A percentile compares a stretch with the other conserved stretches of the same genome.
phyloP scores from a whole-genome alignment of 2,113 vertebrate species.

The Cavia porcellus region DNA sequence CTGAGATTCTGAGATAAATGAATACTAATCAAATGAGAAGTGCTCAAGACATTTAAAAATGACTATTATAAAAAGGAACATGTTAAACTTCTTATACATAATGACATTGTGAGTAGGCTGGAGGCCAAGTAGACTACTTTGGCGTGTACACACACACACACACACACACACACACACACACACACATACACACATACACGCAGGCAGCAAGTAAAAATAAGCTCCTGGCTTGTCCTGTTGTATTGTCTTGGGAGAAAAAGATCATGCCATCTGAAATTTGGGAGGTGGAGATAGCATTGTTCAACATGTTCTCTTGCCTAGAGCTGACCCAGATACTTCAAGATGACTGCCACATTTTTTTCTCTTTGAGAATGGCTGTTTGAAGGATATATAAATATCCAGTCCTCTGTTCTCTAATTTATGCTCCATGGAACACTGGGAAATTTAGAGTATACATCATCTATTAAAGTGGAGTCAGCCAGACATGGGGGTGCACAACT shows the following conservation, averaged over 20 bases:
- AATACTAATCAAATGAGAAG: conserved; percentile 51
- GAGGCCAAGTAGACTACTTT: background rate
- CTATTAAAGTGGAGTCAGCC: background rate
- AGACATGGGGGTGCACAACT: too few species aligned
- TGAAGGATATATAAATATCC: background rate
- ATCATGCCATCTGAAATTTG: background rate
- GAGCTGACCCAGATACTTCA: background rate
- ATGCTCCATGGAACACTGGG: background rate
- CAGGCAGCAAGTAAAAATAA: background rate
- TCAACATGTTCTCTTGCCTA: background rate
- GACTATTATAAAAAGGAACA: background rate
- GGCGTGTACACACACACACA: background rate
- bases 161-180: background rate
- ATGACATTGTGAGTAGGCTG: background rate
- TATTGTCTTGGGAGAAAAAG: background rate
- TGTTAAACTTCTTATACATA: background rate
- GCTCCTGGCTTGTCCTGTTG: background rate
- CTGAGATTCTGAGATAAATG: conserved; percentile 51
- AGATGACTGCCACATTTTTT: background rate
- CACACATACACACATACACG: background rate
- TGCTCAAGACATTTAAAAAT: background rate
- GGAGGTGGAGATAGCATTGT: too few species aligned
- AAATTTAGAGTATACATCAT: background rate
- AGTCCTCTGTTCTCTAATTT: background rate
- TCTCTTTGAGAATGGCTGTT: background rate